Conservation (phyloP, 2,113 vertebrate species). For the Agapornis roseicollis region DNA sequence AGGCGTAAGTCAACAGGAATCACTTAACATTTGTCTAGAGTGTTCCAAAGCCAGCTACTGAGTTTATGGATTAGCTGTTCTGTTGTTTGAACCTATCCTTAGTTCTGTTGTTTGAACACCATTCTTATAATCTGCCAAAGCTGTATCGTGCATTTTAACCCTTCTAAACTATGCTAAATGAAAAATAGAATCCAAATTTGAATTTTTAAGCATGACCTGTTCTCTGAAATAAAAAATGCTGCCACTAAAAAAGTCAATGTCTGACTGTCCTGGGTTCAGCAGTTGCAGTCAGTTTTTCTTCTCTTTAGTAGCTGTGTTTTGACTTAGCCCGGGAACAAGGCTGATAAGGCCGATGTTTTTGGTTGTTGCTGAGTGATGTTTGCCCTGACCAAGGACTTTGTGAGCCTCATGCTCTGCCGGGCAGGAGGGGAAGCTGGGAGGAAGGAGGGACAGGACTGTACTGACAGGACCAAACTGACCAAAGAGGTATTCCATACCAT, state of each 20-base stretch:
- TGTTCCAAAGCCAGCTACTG: background rate
- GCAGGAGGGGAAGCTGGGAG: too few species aligned
- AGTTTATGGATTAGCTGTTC: background rate
- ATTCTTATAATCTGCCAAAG: background rate
- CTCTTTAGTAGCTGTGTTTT: too few species aligned
- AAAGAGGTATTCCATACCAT: too few species aligned
- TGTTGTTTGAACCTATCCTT: background rate
- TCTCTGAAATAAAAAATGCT: background rate
- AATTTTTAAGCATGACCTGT: background rate
- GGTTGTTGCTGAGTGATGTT: too few species aligned
- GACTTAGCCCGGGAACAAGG: too few species aligned
- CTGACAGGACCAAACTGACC: too few species aligned
- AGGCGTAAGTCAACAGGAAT: background rate
- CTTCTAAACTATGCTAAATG: background rate
- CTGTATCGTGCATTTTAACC: background rate
- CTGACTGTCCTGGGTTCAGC: too few species aligned
- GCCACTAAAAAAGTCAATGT: background rate
- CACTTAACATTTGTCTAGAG: background rate
- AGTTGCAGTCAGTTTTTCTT: too few species aligned
- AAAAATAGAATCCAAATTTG: background rate
- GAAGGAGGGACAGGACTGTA: too few species aligned
- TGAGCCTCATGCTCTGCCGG: too few species aligned
- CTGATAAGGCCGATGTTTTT: too few species aligned
- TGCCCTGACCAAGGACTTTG: too few species aligned
- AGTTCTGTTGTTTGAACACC: background rate